Conservation (phyloP, 2,113 vertebrate species). For the Stigmatopora argus region DNA sequence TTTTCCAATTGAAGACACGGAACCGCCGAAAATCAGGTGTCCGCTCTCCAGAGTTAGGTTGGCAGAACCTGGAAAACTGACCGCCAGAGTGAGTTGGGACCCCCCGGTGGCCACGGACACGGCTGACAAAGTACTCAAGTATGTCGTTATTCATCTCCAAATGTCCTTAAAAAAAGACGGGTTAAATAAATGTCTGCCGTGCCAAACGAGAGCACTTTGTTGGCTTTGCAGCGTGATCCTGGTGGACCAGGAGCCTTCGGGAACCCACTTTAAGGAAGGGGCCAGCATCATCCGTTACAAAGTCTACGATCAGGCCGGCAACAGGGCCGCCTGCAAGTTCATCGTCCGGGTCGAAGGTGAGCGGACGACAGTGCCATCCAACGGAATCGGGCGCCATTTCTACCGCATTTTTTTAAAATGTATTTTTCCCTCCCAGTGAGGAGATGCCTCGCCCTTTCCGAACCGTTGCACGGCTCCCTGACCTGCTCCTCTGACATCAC, state of each 20-base stretch:
- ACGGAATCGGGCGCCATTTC: not conserved
- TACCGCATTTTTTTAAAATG: not conserved
- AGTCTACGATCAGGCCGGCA: conserved; percentile 84
- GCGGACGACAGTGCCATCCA: not conserved
- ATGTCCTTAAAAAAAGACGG: not conserved
- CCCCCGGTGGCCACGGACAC: conserved; percentile 83
- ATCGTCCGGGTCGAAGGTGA: conserved; percentile 84
- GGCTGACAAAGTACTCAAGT: conserved; percentile 82
- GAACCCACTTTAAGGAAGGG: conserved; percentile 82
- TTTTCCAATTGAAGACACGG: conserved; percentile 74
- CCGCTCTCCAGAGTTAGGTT: conserved; percentile 82
- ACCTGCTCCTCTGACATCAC: conserved; percentile 81
- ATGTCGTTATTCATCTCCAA: conserved; percentile 21
- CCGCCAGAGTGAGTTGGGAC: conserved; percentile 82
- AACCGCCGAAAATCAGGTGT: conserved; percentile 91
- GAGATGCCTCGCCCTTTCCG: conserved; percentile 76
- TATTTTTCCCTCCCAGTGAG: conserved; percentile 68
- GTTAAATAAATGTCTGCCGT: too few relatives aligned
- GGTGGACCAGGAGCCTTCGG: conserved; percentile 75
- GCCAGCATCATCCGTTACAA: conserved; percentile 82
- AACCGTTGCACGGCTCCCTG: conserved; percentile 80
- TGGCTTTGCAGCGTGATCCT: conserved; percentile 74
- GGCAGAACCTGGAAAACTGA: conserved; percentile 87
- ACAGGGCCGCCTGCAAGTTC: conserved; percentile 94
- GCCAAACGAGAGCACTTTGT: not conserved